Conservation (phyloP, 37 sponge, comb jelly and placozoan species). For the Eunapius fragilis region DNA sequence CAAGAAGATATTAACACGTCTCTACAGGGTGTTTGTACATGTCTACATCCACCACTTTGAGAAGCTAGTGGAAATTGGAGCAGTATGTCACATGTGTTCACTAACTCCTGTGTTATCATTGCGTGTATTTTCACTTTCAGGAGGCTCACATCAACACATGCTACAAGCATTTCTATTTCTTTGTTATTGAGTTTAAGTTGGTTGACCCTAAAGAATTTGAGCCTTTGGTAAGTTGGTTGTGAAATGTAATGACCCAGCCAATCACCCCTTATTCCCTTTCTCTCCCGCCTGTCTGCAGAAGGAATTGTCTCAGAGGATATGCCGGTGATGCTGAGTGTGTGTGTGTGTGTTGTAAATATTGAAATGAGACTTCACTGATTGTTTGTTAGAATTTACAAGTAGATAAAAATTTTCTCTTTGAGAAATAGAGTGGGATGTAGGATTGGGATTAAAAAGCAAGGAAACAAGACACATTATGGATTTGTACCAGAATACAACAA, state of each 20-base stretch:
- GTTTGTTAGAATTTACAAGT: not conserved
- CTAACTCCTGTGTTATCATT: not conserved
- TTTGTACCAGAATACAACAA: too few species aligned
- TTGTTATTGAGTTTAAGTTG: conserved; percentile 75
- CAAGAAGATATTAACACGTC: conserved; percentile 91
- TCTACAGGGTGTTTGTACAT: conserved; percentile 93
- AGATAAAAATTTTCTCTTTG: too few species aligned
- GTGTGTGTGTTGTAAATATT: not conserved
- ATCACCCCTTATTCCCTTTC: not conserved
- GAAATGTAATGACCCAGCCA: not conserved
- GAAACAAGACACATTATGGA: too few species aligned
- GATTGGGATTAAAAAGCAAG: too few species aligned
- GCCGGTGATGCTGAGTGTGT: not conserved
- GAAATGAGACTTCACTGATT: not conserved
- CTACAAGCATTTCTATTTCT: conserved; percentile 94
- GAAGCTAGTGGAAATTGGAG: conserved; percentile 80
- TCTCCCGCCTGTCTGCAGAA: not conserved
- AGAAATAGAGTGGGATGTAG: too few species aligned
- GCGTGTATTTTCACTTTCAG: conserved; percentile 25
- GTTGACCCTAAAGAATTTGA: conserved; percentile 86
- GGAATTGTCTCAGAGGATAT: not conserved
- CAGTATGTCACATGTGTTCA: conserved; percentile 57
- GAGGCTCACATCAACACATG: conserved; percentile 94
- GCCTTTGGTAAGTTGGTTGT: conserved; percentile 67
- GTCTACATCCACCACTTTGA: conserved; percentile 97